Conservation (phyloP, 2,113 vertebrate genomes). For the Apeltes quadracus region DNA sequence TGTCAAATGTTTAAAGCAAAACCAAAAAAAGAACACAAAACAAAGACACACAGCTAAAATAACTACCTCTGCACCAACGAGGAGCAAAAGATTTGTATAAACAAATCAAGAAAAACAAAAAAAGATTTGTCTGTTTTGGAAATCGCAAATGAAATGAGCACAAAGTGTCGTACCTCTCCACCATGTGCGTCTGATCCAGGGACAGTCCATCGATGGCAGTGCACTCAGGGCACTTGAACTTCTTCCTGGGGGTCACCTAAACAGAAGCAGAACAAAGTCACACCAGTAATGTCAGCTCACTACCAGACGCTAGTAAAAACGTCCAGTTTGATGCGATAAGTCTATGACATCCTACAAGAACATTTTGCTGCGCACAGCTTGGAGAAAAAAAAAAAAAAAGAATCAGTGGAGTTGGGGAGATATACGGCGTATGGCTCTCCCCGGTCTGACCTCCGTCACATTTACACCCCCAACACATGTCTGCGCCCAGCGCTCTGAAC, state of each 20-base stretch:
- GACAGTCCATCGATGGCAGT: slow-evolving; percentile 98
- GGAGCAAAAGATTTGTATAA: neutral
- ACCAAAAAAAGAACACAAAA: neutral
- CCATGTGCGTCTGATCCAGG: slow-evolving; percentile 98
- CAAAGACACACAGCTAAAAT: neutral
- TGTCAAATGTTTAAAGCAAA: neutral
- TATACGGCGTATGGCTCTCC: slow-evolving; percentile 82
- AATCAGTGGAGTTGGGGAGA: slow-evolving; percentile 72
- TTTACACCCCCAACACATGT: slow-evolving; percentile 8
- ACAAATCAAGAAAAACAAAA: neutral
- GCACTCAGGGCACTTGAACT: slow-evolving; percentile 99
- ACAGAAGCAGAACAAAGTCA: slow-evolving; percentile 46
- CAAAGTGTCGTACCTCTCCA: slow-evolving; percentile 70
- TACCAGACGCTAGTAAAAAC: slow-evolving; percentile 26
- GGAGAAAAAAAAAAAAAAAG: slow-evolving; percentile 66
- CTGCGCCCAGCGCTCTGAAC: slow-evolving; percentile 16
- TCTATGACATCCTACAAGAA: slow-evolving; percentile 11
- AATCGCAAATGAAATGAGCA: too few species aligned
- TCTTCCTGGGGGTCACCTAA: slow-evolving; percentile 98
- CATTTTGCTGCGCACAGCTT: neutral
- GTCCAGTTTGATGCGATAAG: slow-evolving; percentile 5
- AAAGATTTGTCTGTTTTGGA: too few species aligned
- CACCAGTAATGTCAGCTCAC: slow-evolving; percentile 21
- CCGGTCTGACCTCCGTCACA: slow-evolving; percentile 63
- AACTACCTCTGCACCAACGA: neutral